phyloP scores from a whole-genome alignment of 2,113 vertebrate genomes.

The Ceuthmochares aereus region DNA sequence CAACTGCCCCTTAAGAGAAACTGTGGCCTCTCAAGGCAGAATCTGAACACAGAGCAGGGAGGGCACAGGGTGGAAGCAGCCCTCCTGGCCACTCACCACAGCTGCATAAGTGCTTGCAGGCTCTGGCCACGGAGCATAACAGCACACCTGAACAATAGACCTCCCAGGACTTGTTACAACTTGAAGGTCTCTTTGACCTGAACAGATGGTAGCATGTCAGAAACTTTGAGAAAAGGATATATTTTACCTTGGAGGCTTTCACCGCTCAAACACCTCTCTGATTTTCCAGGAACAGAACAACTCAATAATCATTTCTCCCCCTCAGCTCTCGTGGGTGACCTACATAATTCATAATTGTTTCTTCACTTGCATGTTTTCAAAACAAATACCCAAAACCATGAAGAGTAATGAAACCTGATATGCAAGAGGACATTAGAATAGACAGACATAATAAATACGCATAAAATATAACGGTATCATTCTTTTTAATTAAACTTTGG shows the following conservation, averaged over 20 bases:
- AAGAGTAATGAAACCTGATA: not conserved
- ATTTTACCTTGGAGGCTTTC: not conserved
- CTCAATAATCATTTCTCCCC: not conserved
- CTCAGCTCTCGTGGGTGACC: not conserved
- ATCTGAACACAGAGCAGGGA: accelerated
- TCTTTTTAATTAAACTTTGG: not conserved
- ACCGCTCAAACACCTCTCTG: not conserved
- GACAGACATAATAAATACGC: not conserved
- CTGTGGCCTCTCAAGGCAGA: no score
- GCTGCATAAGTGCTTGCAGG: not conserved
- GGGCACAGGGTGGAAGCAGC: not conserved
- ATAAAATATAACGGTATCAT: not conserved
- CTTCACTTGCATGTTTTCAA: not conserved
- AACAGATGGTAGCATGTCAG: not conserved
- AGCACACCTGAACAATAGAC: accelerated
- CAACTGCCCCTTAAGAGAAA: not conserved
- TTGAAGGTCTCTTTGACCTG: not conserved
- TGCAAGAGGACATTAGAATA: not conserved
- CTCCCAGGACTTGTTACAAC: not conserved
- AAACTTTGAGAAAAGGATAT: not conserved
- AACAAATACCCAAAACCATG: not conserved
- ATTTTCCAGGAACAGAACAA: not conserved
- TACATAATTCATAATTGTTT: not conserved
- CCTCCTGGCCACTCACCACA: not conserved
- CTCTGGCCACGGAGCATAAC: not conserved